Percentiles rank a stretch among this genome's conserved stretches.
phyloP scores from a whole-genome alignment of 2,888 invertebrate genomes.

The Harpagoxenus sublaevis region DNA sequence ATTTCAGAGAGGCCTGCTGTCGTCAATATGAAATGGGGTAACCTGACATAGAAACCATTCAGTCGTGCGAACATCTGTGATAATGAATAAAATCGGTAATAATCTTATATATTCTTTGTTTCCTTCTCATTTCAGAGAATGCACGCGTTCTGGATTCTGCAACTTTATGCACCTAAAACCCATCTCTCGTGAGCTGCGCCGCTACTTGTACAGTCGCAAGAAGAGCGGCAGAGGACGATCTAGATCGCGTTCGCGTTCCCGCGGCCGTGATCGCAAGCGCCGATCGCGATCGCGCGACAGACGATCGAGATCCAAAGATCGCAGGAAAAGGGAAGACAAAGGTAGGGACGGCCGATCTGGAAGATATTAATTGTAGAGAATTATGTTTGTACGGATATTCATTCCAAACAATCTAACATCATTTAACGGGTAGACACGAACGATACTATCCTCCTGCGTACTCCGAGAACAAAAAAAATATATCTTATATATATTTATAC shows the following conservation, averaged over 20 bases:
- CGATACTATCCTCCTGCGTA: background rate
- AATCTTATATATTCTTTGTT: background rate
- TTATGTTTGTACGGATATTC: conserved; percentile 4
- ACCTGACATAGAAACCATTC: conserved; percentile 48
- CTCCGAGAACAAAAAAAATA: background rate
- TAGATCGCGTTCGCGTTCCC: conserved; percentile 88
- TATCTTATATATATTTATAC: conserved; percentile 9
- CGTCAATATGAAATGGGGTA: conserved; percentile 99
- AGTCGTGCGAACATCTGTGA: background rate
- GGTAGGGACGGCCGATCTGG: conserved; percentile 87
- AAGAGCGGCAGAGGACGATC: conserved; percentile 88
- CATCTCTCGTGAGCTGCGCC: conserved; percentile 96
- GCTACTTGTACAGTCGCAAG: conserved; percentile 93
- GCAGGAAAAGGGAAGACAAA: conserved; percentile 85
- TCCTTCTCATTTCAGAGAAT: conserved; percentile 89
- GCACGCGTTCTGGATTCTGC: conserved; percentile 99
- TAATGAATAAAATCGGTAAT: background rate
- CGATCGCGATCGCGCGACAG: conserved; percentile 85
- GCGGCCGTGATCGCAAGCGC: conserved; percentile 87
- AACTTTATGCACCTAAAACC: conserved; percentile 99
- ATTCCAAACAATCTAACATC: background rate
- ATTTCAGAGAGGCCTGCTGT: conserved; percentile 99
- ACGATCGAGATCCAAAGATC: conserved; percentile 84
- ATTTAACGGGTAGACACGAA: background rate
- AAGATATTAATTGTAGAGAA: conserved; percentile 84